Percentiles rank a stretch among this genome's conserved stretches.
phyloP scores from a whole-genome alignment of 92 coral and sea anemone genomes.

The Micromussa lordhowensis region DNA sequence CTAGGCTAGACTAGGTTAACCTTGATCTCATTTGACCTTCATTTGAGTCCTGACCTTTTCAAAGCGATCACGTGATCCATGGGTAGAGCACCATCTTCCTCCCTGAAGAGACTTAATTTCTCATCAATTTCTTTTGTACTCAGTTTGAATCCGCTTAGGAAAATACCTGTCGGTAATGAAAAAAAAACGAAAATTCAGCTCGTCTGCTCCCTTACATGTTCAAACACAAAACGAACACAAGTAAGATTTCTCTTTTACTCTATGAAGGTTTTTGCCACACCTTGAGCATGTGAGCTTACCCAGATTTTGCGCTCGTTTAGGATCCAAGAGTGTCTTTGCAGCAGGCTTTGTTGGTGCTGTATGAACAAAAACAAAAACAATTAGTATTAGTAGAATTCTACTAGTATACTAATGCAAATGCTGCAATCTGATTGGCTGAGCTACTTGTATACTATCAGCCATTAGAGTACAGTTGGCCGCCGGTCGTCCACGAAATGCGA shows the following conservation, averaged over 20 bases:
- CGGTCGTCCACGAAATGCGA: too few species aligned
- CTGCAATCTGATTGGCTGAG: too few species aligned
- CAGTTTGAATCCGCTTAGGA: slow-evolving; percentile 92
- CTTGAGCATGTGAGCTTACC: slow-evolving; percentile 62
- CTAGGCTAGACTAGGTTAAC: not conserved
- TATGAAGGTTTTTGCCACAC: not conserved
- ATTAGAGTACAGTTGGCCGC: too few species aligned
- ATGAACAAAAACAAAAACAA: not conserved
- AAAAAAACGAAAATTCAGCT: too few species aligned
- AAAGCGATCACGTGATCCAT: slow-evolving; percentile 94
- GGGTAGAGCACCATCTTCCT: slow-evolving; percentile 93
- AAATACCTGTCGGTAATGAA: slow-evolving; percentile 70
- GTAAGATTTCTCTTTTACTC: not conserved
- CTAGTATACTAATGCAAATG: too few species aligned
- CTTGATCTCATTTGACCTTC: not conserved
- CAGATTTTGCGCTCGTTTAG: slow-evolving; percentile 94
- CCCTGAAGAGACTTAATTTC: slow-evolving; percentile 82
- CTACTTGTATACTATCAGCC: too few species aligned
- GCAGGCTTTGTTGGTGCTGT: slow-evolving; percentile 76
- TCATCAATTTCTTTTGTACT: slow-evolving; percentile 83
- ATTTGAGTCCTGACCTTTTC: slow-evolving; percentile 73
- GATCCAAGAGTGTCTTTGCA: slow-evolving; percentile 84
- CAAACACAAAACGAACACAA: not conserved
- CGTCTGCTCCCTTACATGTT: not conserved
- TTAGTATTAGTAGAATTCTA: too few species aligned